These are phyloP conservation scores for Chrysotoxum bicinctum DNA, from an alignment of 2,888 invertebrate genomes.

Conservation along the genomic window DNA sequence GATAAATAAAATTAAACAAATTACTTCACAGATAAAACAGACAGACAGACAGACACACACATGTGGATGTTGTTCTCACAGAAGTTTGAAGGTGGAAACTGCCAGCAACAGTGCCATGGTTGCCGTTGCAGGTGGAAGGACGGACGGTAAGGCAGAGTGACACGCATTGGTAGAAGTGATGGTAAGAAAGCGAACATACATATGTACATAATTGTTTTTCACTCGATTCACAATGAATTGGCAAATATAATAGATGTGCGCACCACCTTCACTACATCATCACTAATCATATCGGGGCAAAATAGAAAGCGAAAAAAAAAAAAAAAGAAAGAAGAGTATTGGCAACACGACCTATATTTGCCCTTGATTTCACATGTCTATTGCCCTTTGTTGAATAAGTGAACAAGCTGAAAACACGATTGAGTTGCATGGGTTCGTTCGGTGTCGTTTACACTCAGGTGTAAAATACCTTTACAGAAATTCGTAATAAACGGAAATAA, in stretches of 20 bases:
- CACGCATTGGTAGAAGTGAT: not conserved
- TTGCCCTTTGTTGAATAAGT: slow-evolving; percentile 45
- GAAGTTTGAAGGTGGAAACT: not conserved
- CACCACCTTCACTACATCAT: not conserved
- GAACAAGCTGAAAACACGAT: not conserved
- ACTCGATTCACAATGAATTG: slow-evolving; percentile 10
- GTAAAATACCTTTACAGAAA: not conserved
- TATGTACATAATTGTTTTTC: not conserved
- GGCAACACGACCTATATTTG: slow-evolving; percentile 45
- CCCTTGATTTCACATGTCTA: slow-evolving; percentile 66
- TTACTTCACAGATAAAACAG: slow-evolving; percentile 44
- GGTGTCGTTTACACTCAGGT: not conserved
- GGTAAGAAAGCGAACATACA: not conserved
- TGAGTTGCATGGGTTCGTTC: not conserved
- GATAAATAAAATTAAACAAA: slow-evolving; percentile 63
- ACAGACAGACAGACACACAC: not conserved
- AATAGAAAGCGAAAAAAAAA: not conserved
- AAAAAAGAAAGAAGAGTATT: slow-evolving; percentile 46
- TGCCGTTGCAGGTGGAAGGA: not conserved
- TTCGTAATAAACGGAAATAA: not conserved
- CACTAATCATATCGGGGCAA: not conserved
- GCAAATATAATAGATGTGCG: slow-evolving; percentile 8
- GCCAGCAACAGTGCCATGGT: not conserved
- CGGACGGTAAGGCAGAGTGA: not conserved
- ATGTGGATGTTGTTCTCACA: not conserved